Conservation (phyloP, 2,888 invertebrate genomes). For the Protodeltote pygarga region DNA sequence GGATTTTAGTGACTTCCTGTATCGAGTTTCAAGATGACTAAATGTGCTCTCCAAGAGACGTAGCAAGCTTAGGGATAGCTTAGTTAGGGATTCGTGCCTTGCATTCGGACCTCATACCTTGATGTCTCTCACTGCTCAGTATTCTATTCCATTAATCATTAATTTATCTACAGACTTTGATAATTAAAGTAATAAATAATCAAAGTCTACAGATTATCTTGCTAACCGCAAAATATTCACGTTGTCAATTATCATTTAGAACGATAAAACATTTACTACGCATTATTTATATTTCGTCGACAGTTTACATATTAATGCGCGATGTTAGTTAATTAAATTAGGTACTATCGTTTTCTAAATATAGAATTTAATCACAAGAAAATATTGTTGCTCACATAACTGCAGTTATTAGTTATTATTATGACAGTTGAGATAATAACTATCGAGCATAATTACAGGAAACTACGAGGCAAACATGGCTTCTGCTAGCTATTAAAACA, state of each 20-base stretch:
- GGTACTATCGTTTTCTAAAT: conserved; percentile 18
- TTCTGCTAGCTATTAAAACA: conserved; percentile 19
- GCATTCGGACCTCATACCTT: too few relatives aligned
- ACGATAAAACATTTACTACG: conserved; percentile 16
- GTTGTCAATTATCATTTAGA: conserved; percentile 1
- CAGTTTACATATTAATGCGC: conserved; percentile 3
- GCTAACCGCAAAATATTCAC: not conserved
- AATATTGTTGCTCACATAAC: conserved; percentile 24
- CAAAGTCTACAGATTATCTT: not conserved
- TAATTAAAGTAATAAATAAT: too few relatives aligned
- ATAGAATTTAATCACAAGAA: conserved; percentile 36
- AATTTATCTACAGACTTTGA: too few relatives aligned
- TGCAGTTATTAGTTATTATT: conserved; percentile 25
- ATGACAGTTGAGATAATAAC: conserved; percentile 31
- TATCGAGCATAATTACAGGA: conserved; percentile 37
- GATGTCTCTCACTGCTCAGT: too few relatives aligned
- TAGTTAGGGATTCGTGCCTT: too few relatives aligned
- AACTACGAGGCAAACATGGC: conserved; percentile 31
- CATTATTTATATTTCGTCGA: conserved; percentile 4
- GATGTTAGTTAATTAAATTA: conserved; percentile 11
- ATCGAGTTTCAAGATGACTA: too few relatives aligned
- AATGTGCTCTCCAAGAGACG: too few relatives aligned
- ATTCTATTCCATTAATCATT: too few relatives aligned
- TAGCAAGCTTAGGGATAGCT: too few relatives aligned
- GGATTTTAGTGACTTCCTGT: too few relatives aligned